Evolutionary conservation across 2,797 vertebrate genomes (phyloP).

Genomic region (Arnoldichthys spilopterus): DNA sequence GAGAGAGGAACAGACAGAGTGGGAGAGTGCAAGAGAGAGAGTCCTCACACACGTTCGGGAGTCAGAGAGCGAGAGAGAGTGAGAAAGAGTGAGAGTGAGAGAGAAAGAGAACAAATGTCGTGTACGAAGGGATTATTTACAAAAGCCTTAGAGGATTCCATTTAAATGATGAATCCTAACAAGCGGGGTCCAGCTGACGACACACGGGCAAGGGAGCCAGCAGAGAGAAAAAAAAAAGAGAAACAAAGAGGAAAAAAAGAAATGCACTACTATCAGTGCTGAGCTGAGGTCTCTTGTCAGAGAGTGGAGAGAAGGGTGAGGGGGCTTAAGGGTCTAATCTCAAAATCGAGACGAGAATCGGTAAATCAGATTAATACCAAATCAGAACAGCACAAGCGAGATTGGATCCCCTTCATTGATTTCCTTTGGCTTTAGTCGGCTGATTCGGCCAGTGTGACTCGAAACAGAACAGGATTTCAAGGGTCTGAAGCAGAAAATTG

Average conservation of each 20-base stretch:
- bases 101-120: background rate
- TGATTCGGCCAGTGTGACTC: slow-evolving; percentile 64
- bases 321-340: slow-evolving; percentile 74
- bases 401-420: slow-evolving; percentile 74
- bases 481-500: slow-evolving; percentile 67
- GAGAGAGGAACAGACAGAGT: background rate
- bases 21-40: background rate
- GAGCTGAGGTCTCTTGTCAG: slow-evolving; percentile 48
- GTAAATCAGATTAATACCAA: slow-evolving; percentile 71
- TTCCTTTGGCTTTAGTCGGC: slow-evolving; percentile 62
- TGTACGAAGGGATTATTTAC: slow-evolving; percentile 53
- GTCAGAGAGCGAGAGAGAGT: background rate
- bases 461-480: slow-evolving; percentile 71
- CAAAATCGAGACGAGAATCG: slow-evolving; percentile 59
- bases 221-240: background rate
- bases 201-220: too few relatives aligned
- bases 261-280: background rate
- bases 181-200: slow-evolving; percentile 13
- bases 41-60: too few relatives aligned
- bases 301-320: slow-evolving; percentile 50
- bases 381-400: slow-evolving; percentile 67
- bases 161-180: slow-evolving; percentile 54
- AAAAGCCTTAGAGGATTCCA: slow-evolving; percentile 62
- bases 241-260: background rate
- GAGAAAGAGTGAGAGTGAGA: background rate